phyloP scores from a whole-genome alignment of 2,113 vertebrate species.

The Phalacrocorax pelagicus region DNA sequence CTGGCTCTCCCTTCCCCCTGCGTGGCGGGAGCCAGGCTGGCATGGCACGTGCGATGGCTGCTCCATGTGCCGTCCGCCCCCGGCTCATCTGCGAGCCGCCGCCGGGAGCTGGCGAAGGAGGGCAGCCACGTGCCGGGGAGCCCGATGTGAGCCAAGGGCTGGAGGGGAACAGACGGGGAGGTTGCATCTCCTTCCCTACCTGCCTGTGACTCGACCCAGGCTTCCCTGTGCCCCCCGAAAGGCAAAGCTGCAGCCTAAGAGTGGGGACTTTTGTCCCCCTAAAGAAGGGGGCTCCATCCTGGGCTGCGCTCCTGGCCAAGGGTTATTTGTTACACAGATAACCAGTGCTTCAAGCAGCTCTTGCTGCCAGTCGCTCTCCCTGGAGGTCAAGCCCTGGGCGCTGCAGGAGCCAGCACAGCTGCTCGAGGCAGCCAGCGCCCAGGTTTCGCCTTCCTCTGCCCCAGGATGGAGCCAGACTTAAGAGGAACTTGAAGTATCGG shows the following conservation, averaged over 20 bases:
- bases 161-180: not conserved
- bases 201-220: rapidly evolving
- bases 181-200: not conserved
- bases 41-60: not conserved
- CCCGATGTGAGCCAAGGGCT: not conserved
- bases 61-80: slow-evolving; percentile 24
- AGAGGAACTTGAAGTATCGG: rapidly evolving
- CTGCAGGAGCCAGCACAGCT: not conserved
- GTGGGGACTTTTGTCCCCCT: rapidly evolving
- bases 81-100: not conserved
- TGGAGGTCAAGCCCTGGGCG: rapidly evolving
- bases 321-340: rapidly evolving
- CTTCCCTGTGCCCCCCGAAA: rapidly evolving
- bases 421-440: rapidly evolving
- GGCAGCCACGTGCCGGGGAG: not conserved
- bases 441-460: rapidly evolving
- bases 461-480: rapidly evolving
- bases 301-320: not conserved
- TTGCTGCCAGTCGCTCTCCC: not conserved
- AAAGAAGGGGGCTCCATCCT: rapidly evolving
- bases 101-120: not conserved
- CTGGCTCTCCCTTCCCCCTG: not conserved
- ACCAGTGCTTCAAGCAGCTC: rapidly evolving
- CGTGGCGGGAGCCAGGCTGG: not conserved
- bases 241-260: not conserved